Conservation (phyloP, 1,140 invertebrate genomes). For the Drosophila athabasca region DNA sequence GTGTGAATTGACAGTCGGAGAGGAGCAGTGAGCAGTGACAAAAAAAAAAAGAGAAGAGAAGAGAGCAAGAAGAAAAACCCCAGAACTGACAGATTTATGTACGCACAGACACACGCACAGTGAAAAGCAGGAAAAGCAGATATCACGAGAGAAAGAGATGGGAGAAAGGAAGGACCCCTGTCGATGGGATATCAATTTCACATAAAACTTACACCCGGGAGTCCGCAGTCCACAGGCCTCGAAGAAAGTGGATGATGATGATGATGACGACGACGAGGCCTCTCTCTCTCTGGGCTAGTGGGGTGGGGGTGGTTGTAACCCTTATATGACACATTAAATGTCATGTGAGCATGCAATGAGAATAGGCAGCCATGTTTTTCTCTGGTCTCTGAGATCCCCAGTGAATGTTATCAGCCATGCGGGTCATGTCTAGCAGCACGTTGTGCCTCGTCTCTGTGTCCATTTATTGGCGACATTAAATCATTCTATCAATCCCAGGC, state of each 20-base stretch:
- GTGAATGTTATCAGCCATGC: constrained; percentile 20
- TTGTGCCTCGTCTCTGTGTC: constrained; percentile 48
- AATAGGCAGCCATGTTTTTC: constrained; percentile 63
- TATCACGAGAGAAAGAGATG: constrained; percentile 4
- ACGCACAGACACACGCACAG: constrained; percentile 56
- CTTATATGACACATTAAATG: constrained; percentile 81
- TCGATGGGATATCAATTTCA: constrained; percentile 81
- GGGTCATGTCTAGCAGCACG: constrained; percentile 74
- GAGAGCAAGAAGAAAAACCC: too few species aligned
- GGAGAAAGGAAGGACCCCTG: constrained; percentile 45
- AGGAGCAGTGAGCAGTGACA: constrained; percentile 62
- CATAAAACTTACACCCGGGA: constrained; percentile 67
- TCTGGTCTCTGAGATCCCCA: constrained; percentile 23
- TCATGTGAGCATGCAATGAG: constrained; percentile 75
- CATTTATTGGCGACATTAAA: constrained; percentile 81
- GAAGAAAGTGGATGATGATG: constrained; percentile 74
- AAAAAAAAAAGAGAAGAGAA: constrained; percentile 63
- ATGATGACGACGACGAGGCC: constrained; percentile 25
- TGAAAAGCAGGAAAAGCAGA: constrained; percentile 12
- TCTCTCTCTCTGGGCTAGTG: background rate
- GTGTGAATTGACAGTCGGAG: constrained; percentile 82
- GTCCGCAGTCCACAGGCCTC: background rate
- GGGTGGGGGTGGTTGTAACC: constrained; percentile 54
- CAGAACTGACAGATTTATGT: constrained; percentile 83
- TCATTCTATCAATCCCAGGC: constrained; percentile 80